A percentile compares a stretch with the other conserved stretches of the same genome.
These are phyloP conservation scores for Brenthis ino DNA, from an alignment of 2,888 invertebrate genomes.

Conservation along the genomic window DNA sequence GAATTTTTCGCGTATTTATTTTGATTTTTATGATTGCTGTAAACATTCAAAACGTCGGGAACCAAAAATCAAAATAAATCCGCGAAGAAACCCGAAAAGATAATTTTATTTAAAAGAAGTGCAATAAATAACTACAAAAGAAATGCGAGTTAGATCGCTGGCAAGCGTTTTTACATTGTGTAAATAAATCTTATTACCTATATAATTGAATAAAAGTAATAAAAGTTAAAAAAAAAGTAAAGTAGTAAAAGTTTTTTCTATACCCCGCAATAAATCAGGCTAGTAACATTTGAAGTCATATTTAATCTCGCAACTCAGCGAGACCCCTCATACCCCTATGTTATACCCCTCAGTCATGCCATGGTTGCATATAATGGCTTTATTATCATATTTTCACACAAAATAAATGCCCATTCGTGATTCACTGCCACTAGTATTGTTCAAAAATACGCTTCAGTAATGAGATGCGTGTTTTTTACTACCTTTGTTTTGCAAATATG, in stretches of 20 bases:
- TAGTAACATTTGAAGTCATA: conserved; percentile 34
- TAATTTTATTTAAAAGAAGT: too few relatives aligned
- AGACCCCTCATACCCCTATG: too few relatives aligned
- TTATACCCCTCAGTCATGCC: conserved; percentile 63
- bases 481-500: conserved; percentile 36
- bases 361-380: conserved; percentile 67
- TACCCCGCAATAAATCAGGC: conserved; percentile 28
- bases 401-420: conserved; percentile 27
- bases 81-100: too few relatives aligned
- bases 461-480: conserved; percentile 47
- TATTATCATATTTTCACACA: conserved; percentile 51
- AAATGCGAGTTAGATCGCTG: too few relatives aligned
- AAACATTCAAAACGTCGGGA: too few relatives aligned
- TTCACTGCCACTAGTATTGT: conserved; percentile 23
- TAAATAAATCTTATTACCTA: too few relatives aligned
- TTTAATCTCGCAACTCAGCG: conserved; percentile 45
- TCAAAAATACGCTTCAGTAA: conserved; percentile 39
- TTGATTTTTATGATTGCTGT: too few relatives aligned
- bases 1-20: too few relatives aligned
- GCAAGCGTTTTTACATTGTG: too few relatives aligned
- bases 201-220: not conserved
- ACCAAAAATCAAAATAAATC: too few relatives aligned
- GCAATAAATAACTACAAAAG: too few relatives aligned
- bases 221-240: too few relatives aligned
- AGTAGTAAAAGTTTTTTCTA: conserved; percentile 14